Conservation (phyloP, 2,797 vertebrate species). For the Limosa lapponica region DNA sequence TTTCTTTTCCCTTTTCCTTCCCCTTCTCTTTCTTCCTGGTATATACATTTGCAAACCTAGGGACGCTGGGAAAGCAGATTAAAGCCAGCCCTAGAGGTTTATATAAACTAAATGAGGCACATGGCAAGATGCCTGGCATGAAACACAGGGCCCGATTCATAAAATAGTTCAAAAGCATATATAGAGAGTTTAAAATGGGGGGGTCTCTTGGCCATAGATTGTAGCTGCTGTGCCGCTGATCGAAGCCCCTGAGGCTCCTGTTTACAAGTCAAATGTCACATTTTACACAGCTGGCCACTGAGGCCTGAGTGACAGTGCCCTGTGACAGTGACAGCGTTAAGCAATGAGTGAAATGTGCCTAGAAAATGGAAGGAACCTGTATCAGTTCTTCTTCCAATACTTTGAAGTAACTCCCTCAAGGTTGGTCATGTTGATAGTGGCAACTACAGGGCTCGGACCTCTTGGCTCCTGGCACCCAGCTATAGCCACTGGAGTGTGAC, state of each 20-base stretch:
- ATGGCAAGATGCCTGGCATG: slow-evolving; percentile 35
- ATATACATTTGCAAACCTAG: not conserved
- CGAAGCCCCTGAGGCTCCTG: not conserved
- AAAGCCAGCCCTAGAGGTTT: slow-evolving; percentile 46
- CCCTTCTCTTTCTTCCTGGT: not conserved
- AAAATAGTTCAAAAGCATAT: not conserved
- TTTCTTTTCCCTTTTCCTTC: not conserved
- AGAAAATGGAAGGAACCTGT: not conserved
- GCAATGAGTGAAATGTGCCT: not conserved
- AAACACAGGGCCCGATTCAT: not conserved
- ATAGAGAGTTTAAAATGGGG: not conserved
- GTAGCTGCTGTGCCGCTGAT: not conserved
- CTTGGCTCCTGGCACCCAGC: not conserved
- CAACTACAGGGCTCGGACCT: not conserved
- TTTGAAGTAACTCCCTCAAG: not conserved
- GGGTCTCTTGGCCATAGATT: not conserved
- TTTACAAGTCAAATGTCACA: not conserved
- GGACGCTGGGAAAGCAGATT: slow-evolving; percentile 43
- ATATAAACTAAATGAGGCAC: not conserved
- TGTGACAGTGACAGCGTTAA: too few species aligned
- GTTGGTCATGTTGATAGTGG: not conserved
- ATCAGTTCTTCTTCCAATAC: not conserved
- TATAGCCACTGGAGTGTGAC: not conserved
- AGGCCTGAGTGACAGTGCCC: not conserved
- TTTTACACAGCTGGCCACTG: not conserved